Evolutionary conservation across 2,113 vertebrate genomes (phyloP).

Genomic region (Neomonachus schauinslandi): DNA sequence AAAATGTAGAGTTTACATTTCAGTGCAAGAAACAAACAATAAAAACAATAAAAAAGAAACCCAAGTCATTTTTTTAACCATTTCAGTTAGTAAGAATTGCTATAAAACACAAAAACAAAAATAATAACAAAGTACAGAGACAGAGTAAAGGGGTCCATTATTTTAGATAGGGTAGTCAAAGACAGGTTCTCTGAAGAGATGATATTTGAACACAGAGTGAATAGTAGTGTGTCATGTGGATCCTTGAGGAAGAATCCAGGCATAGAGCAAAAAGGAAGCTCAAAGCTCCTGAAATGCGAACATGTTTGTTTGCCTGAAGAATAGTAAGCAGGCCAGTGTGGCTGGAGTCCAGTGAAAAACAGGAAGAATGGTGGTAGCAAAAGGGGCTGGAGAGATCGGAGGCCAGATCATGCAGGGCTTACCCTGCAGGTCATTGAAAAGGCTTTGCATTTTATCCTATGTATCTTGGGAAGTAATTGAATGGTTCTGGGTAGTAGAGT

Average conservation of each 20-base stretch:
- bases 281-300: not conserved
- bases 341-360: not conserved
- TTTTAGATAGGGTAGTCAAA: not conserved
- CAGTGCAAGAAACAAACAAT: not conserved
- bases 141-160: not conserved
- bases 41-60: not conserved
- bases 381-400: not conserved
- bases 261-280: not conserved
- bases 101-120: not conserved
- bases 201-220: not conserved
- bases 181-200: not conserved
- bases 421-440: not conserved
- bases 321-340: not conserved
- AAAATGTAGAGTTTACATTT: not conserved
- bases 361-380: not conserved
- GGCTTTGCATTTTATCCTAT: not conserved
- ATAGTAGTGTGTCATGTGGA: not conserved
- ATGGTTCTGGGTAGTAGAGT: not conserved
- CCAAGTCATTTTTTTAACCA: not conserved
- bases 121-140: not conserved
- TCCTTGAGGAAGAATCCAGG: not conserved
- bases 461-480: not conserved
- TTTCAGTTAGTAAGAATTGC: not conserved
- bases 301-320: not conserved
- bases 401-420: not conserved